Evolutionary conservation across 1,140 invertebrate genomes (phyloP), one percentile per base, ranked within the genome.

Genomic region (Drosophila dunni): DNA sequence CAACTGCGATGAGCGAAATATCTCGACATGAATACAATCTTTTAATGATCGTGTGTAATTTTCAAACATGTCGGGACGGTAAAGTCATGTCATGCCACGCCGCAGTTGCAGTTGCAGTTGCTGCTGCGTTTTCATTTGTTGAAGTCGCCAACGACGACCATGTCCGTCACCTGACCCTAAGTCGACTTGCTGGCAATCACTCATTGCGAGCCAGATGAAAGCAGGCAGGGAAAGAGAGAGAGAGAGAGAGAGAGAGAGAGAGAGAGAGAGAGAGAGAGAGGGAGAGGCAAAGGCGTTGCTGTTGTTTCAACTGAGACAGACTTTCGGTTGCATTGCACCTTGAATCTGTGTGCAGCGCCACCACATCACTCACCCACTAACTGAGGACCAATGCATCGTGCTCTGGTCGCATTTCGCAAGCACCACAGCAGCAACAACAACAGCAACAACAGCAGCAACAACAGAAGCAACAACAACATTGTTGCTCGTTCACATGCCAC

Each of bases 41-140:
- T 89, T 89, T 89, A 88, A 88, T 88, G 84, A 88, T 88, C 84
- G 84, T 88, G 84, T 89, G 85, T 88, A 88, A 89, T 88, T 88
- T 88, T 73, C 70, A 89, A 89, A 81, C 79, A 89, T 84, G 74
- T 75, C 66, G 76, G 60, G 72, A 69, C 80, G 58, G 64, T 36
- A 29, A 72, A 67, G 61, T 67, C 72, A 66, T 56, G 63, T 29
- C 68, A 77, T 44, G 68, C 66, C 46, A 51, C 60, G 54, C 42
- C 33, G 54, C 29, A 38, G 64, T 58, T 36, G 51, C 51, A 20
- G 62, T 44, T 17, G 62, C 68, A 40, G 61, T 56, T 24, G 42
- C 24, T n/a, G 44, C 64, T 17, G 57, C 9, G 58, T 50, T 53
- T 40, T 72, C 29, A 50, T 44, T 54, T 6, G 40, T 54, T 17